Evolutionary conservation across 2,797 vertebrate species (phyloP).

Genomic region (Xiphophorus birchmanni): DNA sequence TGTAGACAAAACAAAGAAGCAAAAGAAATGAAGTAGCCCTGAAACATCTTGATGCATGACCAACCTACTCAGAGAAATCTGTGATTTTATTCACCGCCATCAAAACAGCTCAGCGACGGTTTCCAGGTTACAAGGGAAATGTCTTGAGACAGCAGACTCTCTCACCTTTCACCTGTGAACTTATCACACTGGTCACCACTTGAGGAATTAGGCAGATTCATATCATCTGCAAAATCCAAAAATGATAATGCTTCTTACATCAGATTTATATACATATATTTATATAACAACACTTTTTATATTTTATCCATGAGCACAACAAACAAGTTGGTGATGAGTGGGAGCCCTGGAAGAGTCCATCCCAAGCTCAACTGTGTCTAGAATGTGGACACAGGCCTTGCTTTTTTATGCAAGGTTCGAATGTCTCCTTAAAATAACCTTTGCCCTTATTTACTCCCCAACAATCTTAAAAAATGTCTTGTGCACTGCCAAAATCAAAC

Average conservation of each 20-base stretch:
- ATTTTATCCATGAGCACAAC: neutral
- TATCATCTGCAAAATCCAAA: slow-evolving; percentile 8
- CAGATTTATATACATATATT: no score
- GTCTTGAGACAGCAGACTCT: neutral
- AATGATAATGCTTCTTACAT: neutral
- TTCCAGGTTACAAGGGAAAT: neutral
- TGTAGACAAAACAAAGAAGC: neutral
- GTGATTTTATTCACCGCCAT: neutral
- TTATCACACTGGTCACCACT: neutral
- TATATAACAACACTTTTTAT: neutral
- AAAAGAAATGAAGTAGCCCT: neutral
- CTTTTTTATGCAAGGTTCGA: neutral
- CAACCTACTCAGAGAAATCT: neutral
- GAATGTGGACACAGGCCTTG: neutral
- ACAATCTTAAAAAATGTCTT: neutral
- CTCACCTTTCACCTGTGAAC: neutral
- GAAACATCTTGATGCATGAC: neutral
- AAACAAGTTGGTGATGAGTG: neutral
- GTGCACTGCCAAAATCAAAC: neutral
- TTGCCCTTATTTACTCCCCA: neutral
- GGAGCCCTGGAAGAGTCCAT: neutral
- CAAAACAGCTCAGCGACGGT: neutral
- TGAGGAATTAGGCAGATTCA: neutral
- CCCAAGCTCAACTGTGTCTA: neutral
- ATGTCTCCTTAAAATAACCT: neutral